A percentile compares a stretch with the other conserved stretches of the same genome.
Conservation (phyloP, 1,140 invertebrate genomes). For the Batillaria attramentaria region DNA sequence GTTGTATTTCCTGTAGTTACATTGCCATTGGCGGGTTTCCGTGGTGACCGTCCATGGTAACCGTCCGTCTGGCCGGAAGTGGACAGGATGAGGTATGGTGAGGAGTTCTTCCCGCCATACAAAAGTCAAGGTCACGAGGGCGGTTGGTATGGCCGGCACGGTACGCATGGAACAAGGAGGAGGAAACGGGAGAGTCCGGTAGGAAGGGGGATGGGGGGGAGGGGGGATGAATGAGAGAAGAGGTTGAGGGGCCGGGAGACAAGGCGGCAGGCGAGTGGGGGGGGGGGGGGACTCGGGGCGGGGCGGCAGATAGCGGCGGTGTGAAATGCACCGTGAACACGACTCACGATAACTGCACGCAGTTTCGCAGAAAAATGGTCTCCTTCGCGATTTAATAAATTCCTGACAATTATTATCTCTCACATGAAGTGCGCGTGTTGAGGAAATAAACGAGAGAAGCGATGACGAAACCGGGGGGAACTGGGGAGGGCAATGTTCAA, state of each 20-base stretch:
- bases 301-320: neutral
- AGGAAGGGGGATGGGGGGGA: neutral
- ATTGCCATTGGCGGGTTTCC: no score
- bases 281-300: neutral
- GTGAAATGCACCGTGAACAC: slow-evolving; percentile 15
- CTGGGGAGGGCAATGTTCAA: neutral
- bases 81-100: no score
- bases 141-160: no score
- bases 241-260: neutral
- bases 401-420: slow-evolving; percentile 25
- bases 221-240: neutral
- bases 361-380: neutral
- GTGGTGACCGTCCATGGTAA: no score
- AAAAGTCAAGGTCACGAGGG: no score
- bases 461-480: slow-evolving; percentile 15
- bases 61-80: no score
- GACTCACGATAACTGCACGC: slow-evolving; percentile 3
- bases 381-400: slow-evolving; percentile 21
- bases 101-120: no score
- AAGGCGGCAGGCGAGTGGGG: neutral
- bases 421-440: slow-evolving; percentile 22
- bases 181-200: neutral
- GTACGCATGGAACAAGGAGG: no score
- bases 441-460: slow-evolving; percentile 23
- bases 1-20: no score